These are phyloP conservation scores for Hippocampus zosterae DNA, from an alignment of 2,113 vertebrate species.

Conservation along the genomic window DNA sequence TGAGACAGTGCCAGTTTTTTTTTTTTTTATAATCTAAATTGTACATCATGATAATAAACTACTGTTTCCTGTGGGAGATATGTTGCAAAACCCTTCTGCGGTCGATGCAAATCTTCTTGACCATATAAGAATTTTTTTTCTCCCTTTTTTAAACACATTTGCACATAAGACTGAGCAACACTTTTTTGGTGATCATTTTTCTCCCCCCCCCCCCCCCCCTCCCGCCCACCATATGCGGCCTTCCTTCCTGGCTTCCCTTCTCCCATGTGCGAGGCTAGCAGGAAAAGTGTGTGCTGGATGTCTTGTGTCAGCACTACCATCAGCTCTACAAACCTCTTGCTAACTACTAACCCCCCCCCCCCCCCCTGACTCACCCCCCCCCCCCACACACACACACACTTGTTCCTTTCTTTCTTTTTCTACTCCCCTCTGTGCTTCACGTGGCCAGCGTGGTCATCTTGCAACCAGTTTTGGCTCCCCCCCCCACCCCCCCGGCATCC, in stretches of 20 bases:
- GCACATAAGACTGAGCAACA: too few relatives aligned
- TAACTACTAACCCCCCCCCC: conserved; percentile 61
- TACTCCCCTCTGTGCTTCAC: neutral
- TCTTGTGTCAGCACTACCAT: conserved; percentile 63
- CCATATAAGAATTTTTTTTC: too few relatives aligned
- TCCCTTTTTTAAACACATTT: too few relatives aligned
- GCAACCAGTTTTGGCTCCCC: neutral
- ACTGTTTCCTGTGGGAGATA: neutral
- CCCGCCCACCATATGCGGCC: neutral
- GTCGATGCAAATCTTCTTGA: too few relatives aligned
- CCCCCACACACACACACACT: too few relatives aligned
- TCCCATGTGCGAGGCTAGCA: conserved; percentile 59
- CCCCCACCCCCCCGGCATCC: neutral
- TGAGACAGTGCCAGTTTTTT: conserved; percentile 19
- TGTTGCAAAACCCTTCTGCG: too few relatives aligned
- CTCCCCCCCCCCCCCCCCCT: too few relatives aligned
- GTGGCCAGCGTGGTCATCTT: neutral
- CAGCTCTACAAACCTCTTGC: conserved; percentile 49
- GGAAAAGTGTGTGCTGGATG: conserved; percentile 54
- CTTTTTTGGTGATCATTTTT: neutral
- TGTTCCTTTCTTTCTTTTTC: neutral
- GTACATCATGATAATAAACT: conserved; percentile 18
- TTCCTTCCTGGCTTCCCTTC: conserved; percentile 7
- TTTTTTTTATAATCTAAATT: conserved; percentile 24
- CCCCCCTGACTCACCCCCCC: too few relatives aligned